Evolutionary conservation across 2,113 vertebrate genomes (phyloP).

Genomic region (Kobus ellipsiprymnus): DNA sequence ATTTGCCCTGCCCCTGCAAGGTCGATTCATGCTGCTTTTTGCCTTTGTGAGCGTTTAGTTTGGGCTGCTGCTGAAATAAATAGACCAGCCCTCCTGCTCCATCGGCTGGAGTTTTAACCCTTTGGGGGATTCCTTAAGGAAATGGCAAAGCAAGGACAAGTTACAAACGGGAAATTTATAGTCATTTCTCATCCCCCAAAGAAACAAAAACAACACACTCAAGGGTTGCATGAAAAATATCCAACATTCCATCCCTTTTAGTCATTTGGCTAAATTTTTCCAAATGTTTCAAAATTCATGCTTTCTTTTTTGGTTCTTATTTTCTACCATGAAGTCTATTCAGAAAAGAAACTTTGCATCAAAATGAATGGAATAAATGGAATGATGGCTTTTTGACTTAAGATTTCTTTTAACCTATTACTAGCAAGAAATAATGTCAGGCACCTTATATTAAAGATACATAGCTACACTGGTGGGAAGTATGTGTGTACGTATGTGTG

Average conservation of each 20-base stretch:
- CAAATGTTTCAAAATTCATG: slow-evolving; percentile 48
- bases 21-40: slow-evolving; percentile 85
- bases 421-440: slow-evolving; percentile 1
- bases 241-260: slow-evolving; percentile 77
- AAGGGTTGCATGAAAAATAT: slow-evolving; percentile 73
- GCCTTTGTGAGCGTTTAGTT: slow-evolving; percentile 86
- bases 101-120: slow-evolving; percentile 77
- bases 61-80: slow-evolving; percentile 72
- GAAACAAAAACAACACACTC: slow-evolving; percentile 76
- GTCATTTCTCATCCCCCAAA: slow-evolving; percentile 20
- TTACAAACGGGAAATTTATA: slow-evolving; percentile 41
- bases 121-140: slow-evolving; percentile 78
- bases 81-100: slow-evolving; percentile 68
- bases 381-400: background rate
- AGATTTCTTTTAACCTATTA: slow-evolving; percentile 14
- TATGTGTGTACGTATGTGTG: background rate
- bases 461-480: slow-evolving; percentile 32
- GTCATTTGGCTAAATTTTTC: slow-evolving; percentile 73
- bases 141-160: slow-evolving; percentile 75
- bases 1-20: slow-evolving; percentile 80
- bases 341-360: slow-evolving; percentile 55
- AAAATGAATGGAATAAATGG: slow-evolving; percentile 55
- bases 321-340: slow-evolving; percentile 48
- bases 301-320: background rate
- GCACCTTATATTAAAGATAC: background rate